phyloP scores from a whole-genome alignment of 2,797 vertebrate species.

The Tachyglossus aculeatus region DNA sequence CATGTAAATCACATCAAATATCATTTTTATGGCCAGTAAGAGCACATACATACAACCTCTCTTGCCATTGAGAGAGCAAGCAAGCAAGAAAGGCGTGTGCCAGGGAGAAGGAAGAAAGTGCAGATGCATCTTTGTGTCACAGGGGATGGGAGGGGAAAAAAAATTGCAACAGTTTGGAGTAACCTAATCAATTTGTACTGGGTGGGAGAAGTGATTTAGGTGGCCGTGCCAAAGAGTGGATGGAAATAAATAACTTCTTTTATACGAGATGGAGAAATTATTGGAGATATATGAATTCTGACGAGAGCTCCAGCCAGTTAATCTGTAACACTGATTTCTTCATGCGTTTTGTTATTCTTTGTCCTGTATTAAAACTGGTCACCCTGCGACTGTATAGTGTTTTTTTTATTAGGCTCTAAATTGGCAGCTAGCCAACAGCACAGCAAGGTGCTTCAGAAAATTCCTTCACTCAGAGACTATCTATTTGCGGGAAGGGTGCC shows the following conservation, averaged over 20 bases:
- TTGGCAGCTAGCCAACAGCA: not conserved
- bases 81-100: not conserved
- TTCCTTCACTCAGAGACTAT: not conserved
- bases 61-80: not conserved
- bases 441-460: not conserved
- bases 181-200: conserved; percentile 50
- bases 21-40: conserved; percentile 4
- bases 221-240: conserved; percentile 25
- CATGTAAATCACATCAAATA: conserved; percentile 41
- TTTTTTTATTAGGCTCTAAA: conserved; percentile 41
- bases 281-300: conserved; percentile 42
- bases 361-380: conserved; percentile 47
- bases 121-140: not conserved
- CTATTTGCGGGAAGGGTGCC: not conserved
- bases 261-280: conserved; percentile 48
- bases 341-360: conserved; percentile 38
- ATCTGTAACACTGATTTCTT: conserved; percentile 29
- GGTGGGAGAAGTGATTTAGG: conserved; percentile 21
- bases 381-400: conserved; percentile 21
- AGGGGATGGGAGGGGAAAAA: not conserved
- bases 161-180: conserved; percentile 23
- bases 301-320: not conserved
- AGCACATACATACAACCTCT: conserved; percentile 20
- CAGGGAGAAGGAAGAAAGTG: not conserved
- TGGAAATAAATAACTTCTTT: conserved; percentile 36